Percentiles rank a stretch among this genome's conserved stretches.
phyloP scores from a whole-genome alignment of 2,113 vertebrate species.

The Paraplagusia blochii region DNA sequence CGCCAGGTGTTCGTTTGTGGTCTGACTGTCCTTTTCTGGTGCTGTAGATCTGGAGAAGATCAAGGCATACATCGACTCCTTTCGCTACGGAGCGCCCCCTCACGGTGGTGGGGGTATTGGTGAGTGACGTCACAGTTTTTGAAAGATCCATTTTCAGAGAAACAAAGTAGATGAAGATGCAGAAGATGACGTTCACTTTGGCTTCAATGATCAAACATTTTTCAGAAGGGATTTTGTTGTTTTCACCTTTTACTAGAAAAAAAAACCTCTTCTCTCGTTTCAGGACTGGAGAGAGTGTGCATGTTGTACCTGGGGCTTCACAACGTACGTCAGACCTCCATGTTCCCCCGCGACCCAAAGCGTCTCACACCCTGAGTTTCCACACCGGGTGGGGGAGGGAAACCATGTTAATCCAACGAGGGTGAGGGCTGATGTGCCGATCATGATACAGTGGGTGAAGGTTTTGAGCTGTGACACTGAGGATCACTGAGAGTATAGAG shows the following conservation, averaged over 20 bases:
- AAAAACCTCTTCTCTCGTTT: slow-evolving; percentile 7
- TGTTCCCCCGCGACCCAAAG: slow-evolving; percentile 98
- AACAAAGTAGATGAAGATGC: neutral
- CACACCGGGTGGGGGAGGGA: slow-evolving; percentile 10
- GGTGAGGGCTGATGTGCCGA: neutral
- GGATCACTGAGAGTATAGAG: slow-evolving; percentile 1
- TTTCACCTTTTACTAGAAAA: too few species aligned
- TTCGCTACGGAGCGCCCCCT: slow-evolving; percentile 94
- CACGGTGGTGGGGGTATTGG: slow-evolving; percentile 97
- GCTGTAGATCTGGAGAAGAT: slow-evolving; percentile 95
- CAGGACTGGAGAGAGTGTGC: slow-evolving; percentile 95
- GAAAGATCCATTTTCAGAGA: too few species aligned
- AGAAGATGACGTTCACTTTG: too few species aligned
- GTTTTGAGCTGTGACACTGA: too few species aligned
- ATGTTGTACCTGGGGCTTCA: slow-evolving; percentile 96
- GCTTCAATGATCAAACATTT: too few species aligned
- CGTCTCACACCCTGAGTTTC: slow-evolving; percentile 88
- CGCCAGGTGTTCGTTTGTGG: neutral
- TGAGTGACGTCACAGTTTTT: slow-evolving; percentile 52
- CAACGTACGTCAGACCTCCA: slow-evolving; percentile 96
- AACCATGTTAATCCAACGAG: slow-evolving; percentile 37
- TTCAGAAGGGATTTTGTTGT: too few species aligned
- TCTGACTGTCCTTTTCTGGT: neutral
- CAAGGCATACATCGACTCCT: slow-evolving; percentile 96
- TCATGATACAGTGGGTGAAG: too few species aligned